Base-by-base conservation (phyloP, 2,888 invertebrate species). In the Drosophila antonietae region DNA sequence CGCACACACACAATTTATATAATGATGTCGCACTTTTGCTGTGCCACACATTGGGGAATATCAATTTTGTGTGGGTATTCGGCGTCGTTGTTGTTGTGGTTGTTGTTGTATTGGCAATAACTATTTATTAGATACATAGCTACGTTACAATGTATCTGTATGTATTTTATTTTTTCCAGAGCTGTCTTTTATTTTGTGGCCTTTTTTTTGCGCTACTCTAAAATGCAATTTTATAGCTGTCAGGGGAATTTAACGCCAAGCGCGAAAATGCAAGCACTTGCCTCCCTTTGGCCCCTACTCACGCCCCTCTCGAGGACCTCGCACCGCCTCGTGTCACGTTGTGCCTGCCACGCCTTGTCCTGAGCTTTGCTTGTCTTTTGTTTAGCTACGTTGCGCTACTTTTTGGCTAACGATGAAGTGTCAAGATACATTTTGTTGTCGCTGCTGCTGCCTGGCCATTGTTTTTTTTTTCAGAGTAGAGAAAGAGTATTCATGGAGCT, bases 201-300 rank as follows among this genome's bases (percentile, higher is more conserved):
- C 14, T 51, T 58, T 65, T 55, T 77, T 67, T n/a, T 23, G 57
- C 52, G 73, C 88, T 89, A 77, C 90, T 90, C 82, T 85, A 88
- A 91, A 92, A 90, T 91, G 91, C 91, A 91, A 91, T 91, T 92
- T 92, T 92, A 92, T 91, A 88, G 90, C 91, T 91, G 91, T 91
- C 92, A 91, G 73, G 92, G 90, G 91, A 92, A 90, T 91, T 91
- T 89, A 81, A 90, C 89, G 83, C 88, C 86, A 81, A 89, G 81
- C 88, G 81, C 81, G 77, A 83, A 89, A 82, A 90, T 89, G 78
- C 81, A 81, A 74, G 61, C 73, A 68, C 62, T 76, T 70, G 44
- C 44, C 37, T 41, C 41, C 60, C 61, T 23, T 44, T 58, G 46
- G 33, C 33, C n/a, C 43, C 52, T 41, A 51, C 18, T 23, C 7